Base-by-base conservation (phyloP, 2,888 invertebrate species). In the Stramonita haemastoma region DNA sequence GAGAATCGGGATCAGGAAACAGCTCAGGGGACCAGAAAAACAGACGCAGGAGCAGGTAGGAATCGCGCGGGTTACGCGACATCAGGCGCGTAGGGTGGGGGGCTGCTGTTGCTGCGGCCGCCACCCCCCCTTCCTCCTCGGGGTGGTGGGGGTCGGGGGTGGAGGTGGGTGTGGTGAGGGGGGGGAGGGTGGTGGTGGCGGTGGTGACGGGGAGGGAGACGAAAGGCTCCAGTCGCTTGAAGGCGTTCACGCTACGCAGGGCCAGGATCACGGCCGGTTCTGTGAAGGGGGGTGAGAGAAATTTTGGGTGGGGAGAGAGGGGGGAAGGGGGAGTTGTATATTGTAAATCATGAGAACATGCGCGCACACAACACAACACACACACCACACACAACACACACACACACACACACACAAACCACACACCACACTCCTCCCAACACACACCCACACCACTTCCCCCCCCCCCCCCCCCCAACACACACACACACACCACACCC, bases 211-310 rank as follows among this genome's bases (percentile, higher is more conserved):
- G 26, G 90, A 90, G n/a, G 70, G 88, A 34, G 34, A 94, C 89
- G 1, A 94, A 90, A 66, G 91, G 91, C 32, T 93, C 92, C 56
- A 95, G 91, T n/a, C 92, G 92, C 73, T 92, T 89, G 91, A 94
- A 95, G 32, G 94, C 95, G 91, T 94, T 93, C 6, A 95, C 93
- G 19, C 95, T 94, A 77, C 95, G 90, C 1, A 95, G 88, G 1
- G 93, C 94, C 46, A 95, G 87, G 0, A 95, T 93, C 32, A 95
- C 89, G 15, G 94, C 95, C 60, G 95, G 95, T 86, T 94, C 95
- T 95, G 92, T 56, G 90, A 89, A 70, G 56, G 77, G 22, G 81
- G 34, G 15, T 34, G 34, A 34, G 32, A 70, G 22, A 26, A 70
- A 57, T 19, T 11, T 60, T 60, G 66, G 11, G 66, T 60, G 19